A percentile compares a stretch with the other conserved stretches of the same genome.
Evolutionary conservation across 2,888 invertebrate genomes (phyloP).

Genomic region (Melanargia galathea): DNA sequence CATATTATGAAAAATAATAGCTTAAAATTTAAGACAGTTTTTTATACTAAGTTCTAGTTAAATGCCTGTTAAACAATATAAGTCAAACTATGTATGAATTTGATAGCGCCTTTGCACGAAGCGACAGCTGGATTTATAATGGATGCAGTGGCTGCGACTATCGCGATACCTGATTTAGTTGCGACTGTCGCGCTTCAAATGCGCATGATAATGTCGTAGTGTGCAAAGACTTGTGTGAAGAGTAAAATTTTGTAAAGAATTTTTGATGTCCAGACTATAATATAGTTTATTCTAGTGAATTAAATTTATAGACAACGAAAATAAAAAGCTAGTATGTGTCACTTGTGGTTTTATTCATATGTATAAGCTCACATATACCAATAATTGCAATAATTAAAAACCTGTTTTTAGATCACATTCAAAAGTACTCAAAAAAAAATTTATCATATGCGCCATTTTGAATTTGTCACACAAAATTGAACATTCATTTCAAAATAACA

Average conservation of each 20-base stretch:
- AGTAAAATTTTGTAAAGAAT: not conserved
- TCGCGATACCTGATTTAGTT: not conserved
- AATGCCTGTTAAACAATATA: not conserved
- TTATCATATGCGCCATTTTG: too few species aligned
- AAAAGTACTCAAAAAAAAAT: too few species aligned
- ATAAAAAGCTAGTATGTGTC: slow-evolving; percentile 32
- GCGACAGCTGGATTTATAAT: too few species aligned
- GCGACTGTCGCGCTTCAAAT: not conserved
- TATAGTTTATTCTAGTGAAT: slow-evolving; percentile 29
- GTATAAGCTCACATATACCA: too few species aligned
- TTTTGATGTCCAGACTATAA: slow-evolving; percentile 2
- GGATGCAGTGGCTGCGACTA: too few species aligned
- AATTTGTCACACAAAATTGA: too few species aligned
- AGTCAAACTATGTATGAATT: not conserved
- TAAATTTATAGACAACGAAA: slow-evolving; percentile 42
- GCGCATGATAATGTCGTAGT: not conserved
- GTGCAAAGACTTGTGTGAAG: not conserved
- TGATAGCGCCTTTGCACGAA: not conserved
- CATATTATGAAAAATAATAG: not conserved
- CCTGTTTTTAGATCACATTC: too few species aligned
- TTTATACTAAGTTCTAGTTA: slow-evolving; percentile 8
- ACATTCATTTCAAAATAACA: too few species aligned
- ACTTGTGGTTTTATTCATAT: slow-evolving; percentile 17
- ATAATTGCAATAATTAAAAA: too few species aligned
- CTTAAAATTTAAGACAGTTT: not conserved